Evolutionary conservation across 2,888 invertebrate species (phyloP), one percentile per base, ranked within the genome.

Genomic region (Ptychoptera contaminata): DNA sequence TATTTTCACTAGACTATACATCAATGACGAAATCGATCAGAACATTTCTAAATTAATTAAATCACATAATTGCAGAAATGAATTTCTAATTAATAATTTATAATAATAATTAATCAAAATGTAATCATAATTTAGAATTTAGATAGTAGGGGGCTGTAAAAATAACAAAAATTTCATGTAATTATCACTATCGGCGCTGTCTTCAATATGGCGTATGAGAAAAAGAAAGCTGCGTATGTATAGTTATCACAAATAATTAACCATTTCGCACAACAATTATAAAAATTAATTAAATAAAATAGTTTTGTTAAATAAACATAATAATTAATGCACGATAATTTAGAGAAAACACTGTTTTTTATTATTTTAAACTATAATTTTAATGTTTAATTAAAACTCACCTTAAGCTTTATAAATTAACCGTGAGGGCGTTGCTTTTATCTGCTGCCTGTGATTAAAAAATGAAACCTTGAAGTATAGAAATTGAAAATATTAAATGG

Each of bases 181-280:
- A 73, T 74, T 72, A 74, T 73, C 75, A 74, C 74, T 65, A 73
- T 69, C 71, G 74, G 75, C 75, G 75, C 75, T 75, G 75, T 70
- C 72, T 72, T 73, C 74, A 74, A 72, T 67, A 70, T 70, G 70
- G 69, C 65, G 65, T 23, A 23, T 23, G 23, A 7, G 23, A 23
- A 23, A 23, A 23, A 5, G 23, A 23, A 23, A 23, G 23, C 23
- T 23, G 23, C 23, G 23, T 23, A 23, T 60, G n/a, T 32, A 43
- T 12, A 37, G 36, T 39, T 38, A 23, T 31, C 16, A n/a, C 14
- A 41, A 16, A 8, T 42, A 31, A 29, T 31, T 16, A 32, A n/a
- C 8, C 37, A 23, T 42, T 30, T 31, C 16, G 31, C 9, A 29
- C 2, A 5, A n/a, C 16, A 8, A 16, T 16, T 34, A 42, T 10